These are phyloP conservation scores for Chelon auratus DNA, from an alignment of 2,797 vertebrate genomes.

Conservation along the genomic window DNA sequence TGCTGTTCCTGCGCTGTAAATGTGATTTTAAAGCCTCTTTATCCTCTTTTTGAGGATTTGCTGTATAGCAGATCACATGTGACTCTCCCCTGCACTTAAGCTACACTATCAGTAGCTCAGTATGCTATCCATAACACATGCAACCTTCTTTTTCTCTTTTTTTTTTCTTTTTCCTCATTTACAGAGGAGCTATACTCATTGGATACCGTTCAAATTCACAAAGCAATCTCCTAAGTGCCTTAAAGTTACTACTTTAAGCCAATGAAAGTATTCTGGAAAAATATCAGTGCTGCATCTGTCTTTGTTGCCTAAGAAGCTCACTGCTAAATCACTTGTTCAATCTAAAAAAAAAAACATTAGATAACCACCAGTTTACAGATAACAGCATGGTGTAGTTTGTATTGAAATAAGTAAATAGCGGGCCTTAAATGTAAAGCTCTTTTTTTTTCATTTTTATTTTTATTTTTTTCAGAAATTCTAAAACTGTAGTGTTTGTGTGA, in stretches of 20 bases:
- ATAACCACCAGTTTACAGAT: slow-evolving; percentile 66
- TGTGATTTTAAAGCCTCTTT: slow-evolving; percentile 84
- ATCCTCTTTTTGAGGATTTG: slow-evolving; percentile 84
- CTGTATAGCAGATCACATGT: slow-evolving; percentile 79
- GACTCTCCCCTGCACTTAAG: slow-evolving; percentile 77
- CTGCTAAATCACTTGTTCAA: slow-evolving; percentile 76
- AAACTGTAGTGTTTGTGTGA: slow-evolving; percentile 58
- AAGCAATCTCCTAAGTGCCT: slow-evolving; percentile 78
- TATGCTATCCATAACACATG: slow-evolving; percentile 71
- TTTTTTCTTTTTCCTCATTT: slow-evolving; percentile 46
- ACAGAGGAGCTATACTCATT: slow-evolving; percentile 51
- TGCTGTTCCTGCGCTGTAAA: slow-evolving; percentile 81
- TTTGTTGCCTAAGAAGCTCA: slow-evolving; percentile 65
- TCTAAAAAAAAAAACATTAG: slow-evolving; percentile 66
- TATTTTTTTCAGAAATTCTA: slow-evolving; percentile 54
- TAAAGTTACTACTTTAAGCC: slow-evolving; percentile 65
- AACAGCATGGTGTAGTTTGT: slow-evolving; percentile 71
- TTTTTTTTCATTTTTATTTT: background rate
- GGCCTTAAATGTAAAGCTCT: slow-evolving; percentile 62
- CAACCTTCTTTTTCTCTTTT: slow-evolving; percentile 41
- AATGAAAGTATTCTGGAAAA: slow-evolving; percentile 66
- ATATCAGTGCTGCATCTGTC: slow-evolving; percentile 57
- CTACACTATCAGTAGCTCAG: slow-evolving; percentile 74
- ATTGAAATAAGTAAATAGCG: slow-evolving; percentile 70
- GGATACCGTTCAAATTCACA: slow-evolving; percentile 71